Conservation (phyloP, 2,797 vertebrate species). For the Podarcis siculus region DNA sequence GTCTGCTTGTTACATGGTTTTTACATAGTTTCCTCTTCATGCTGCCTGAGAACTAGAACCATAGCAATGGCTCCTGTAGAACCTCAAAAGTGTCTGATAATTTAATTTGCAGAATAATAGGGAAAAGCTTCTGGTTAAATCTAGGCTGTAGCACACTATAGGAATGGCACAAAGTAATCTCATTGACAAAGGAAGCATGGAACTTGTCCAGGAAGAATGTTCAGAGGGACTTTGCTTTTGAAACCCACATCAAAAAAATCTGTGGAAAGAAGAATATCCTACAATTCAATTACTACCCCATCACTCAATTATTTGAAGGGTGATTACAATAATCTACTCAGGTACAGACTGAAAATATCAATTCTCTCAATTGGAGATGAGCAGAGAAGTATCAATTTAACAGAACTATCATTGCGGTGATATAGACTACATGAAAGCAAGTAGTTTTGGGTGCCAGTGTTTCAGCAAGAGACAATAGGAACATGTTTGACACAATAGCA, state of each 20-base stretch:
- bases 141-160: background rate
- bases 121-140: background rate
- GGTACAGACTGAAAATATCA: background rate
- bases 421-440: background rate
- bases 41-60: background rate
- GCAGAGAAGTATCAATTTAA: background rate
- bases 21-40: background rate
- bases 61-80: too few relatives aligned
- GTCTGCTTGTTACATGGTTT: background rate
- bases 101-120: background rate
- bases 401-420: background rate
- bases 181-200: background rate
- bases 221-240: background rate
- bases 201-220: background rate
- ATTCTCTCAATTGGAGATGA: background rate
- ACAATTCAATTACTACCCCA: background rate
- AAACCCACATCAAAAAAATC: background rate
- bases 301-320: background rate
- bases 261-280: background rate
- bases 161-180: background rate
- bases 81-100: background rate
- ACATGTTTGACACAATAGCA: background rate
- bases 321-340: background rate
- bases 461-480: background rate
- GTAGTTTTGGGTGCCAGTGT: background rate